A percentile compares a stretch with the other conserved stretches of the same genome.
phyloP scores from a whole-genome alignment of 2,113 vertebrate genomes.

The Rhea americana region DNA sequence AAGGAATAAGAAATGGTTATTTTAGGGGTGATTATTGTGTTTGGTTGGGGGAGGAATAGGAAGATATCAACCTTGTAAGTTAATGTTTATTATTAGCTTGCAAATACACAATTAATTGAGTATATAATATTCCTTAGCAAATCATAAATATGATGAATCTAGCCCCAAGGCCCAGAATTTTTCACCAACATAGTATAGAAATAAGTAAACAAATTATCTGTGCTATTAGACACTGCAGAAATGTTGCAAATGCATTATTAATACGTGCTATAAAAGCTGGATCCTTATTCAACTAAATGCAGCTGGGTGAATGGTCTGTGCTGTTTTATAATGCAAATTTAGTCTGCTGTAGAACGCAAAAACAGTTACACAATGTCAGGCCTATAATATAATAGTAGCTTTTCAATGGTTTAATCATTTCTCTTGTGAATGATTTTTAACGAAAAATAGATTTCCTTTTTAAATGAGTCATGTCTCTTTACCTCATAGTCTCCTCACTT shows the following conservation, averaged over 20 bases:
- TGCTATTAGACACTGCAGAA: conserved; percentile 35
- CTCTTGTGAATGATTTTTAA: neutral
- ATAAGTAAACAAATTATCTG: conserved; percentile 56
- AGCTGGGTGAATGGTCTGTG: conserved; percentile 35
- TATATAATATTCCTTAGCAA: conserved; percentile 41
- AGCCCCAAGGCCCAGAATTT: conserved; percentile 8
- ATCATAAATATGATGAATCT: conserved; percentile 54
- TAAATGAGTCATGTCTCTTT: neutral
- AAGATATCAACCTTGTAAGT: conserved; percentile 35
- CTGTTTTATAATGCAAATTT: neutral
- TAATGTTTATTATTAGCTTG: conserved; percentile 56
- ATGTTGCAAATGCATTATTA: conserved; percentile 63
- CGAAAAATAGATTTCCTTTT: neutral
- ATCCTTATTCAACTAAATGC: conserved; percentile 14
- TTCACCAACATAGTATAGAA: conserved; percentile 13
- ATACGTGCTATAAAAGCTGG: conserved; percentile 47
- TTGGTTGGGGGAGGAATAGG: neutral
- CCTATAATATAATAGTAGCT: neutral
- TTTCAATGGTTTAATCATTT: conserved; percentile 24
- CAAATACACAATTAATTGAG: conserved; percentile 56
- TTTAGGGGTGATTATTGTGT: neutral
- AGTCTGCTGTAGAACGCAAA: conserved; percentile 33
- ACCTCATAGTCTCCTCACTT: neutral
- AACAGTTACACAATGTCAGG: conserved; percentile 3
- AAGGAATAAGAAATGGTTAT: neutral